Percentiles rank a stretch among this genome's conserved stretches.
phyloP scores from a whole-genome alignment of 2,113 vertebrate species.

The Malurus cyaneus region DNA sequence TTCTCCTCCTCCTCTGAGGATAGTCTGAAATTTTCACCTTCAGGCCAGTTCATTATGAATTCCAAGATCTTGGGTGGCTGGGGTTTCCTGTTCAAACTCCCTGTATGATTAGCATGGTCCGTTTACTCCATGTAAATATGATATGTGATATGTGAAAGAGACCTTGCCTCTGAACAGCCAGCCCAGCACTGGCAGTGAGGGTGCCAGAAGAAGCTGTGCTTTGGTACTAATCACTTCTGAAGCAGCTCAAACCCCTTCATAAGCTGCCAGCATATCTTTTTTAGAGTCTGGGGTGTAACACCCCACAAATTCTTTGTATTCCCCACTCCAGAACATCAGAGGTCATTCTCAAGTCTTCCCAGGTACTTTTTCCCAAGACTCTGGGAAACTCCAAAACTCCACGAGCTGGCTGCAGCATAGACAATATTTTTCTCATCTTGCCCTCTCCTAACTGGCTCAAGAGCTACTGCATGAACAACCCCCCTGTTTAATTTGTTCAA shows the following conservation, averaged over 20 bases:
- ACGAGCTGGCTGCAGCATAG: not conserved
- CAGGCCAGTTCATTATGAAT: not conserved
- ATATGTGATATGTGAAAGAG: too few relatives aligned
- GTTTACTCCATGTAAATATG: fast-evolving
- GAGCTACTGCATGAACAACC: too few relatives aligned
- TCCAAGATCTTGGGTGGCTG: not conserved
- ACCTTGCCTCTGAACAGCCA: not conserved
- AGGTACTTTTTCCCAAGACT: not conserved
- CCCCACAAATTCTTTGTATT: not conserved
- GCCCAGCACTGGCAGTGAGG: fast-evolving
- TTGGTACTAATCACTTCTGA: not conserved
- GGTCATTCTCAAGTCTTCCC: not conserved
- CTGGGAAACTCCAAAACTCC: not conserved
- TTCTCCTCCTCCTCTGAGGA: not conserved
- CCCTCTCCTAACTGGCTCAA: not conserved
- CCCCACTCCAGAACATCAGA: not conserved
- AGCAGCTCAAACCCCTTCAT: not conserved
- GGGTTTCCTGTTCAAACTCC: not conserved
- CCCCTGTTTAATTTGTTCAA: not conserved
- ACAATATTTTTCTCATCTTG: not conserved
- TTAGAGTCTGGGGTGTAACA: not conserved
- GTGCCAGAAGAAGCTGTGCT: not conserved
- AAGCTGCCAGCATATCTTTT: not conserved
- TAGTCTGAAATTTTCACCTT: not conserved
- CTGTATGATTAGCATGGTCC: not conserved